Evolutionary conservation across 2,113 vertebrate genomes (phyloP), one percentile per base, ranked within the genome.

Genomic region (Sander vitreus): DNA sequence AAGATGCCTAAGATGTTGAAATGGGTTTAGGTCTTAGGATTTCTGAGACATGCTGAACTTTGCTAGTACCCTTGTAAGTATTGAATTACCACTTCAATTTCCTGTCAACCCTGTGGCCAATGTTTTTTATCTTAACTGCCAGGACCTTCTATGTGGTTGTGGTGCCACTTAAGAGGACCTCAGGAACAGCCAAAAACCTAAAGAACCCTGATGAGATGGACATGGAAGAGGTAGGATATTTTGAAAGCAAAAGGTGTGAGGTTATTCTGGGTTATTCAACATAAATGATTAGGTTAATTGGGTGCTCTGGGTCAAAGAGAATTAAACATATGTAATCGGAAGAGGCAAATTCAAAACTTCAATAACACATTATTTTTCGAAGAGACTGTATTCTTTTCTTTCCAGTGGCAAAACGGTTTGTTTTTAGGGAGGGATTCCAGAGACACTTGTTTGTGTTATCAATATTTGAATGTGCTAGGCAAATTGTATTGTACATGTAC

Each of bases 191-290:
- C 55, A 96, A 95, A 76, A 95, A 96, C 1, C 92, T 96, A 84
- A 96, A 95, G 70, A 97, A 94, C 88, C 97, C 98, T 0, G 97
- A 99, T 89, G 97, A 99, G 83, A 97, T 97, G 96, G 97, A 99
- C 80, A 96, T 99, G 85, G 98, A 99, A 79, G 97, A 99, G 97
- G 98, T 99, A 88, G 62, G 76, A 9, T 79, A 4, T 43, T 48
- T 47, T 18, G 39, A 54, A 59, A 57, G 51, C 30, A 58, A 53
- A 15, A 15, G 5, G 8, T 57, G 23, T 69, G 0, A 8, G 3
- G 13, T 47, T 39, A 51, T 63, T 45, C 8, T 25, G 3, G 11
- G n/a, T n/a, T n/a, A n/a, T 48, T 59, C 9, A n/a, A 12, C 15
- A 13, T 1, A 47, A 63, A 43, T 45, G 0, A 45, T 53, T 2